These are phyloP conservation scores for Macroramphosus scolopax DNA, from an alignment of 2,797 vertebrate species.

Conservation along the genomic window DNA sequence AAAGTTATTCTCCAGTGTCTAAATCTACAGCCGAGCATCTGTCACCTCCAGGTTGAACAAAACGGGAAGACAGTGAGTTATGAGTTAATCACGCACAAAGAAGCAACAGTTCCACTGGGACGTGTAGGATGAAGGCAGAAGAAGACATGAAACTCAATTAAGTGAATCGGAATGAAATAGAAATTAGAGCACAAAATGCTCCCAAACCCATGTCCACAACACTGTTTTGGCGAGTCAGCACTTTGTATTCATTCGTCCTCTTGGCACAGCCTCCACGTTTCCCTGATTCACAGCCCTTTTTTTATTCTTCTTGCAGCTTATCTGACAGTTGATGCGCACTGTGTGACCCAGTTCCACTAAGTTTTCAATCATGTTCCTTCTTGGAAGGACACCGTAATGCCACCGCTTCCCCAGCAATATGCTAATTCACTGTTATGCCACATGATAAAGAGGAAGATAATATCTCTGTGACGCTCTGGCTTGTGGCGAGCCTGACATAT, in stretches of 20 bases:
- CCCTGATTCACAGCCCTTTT: slow-evolving; percentile 28
- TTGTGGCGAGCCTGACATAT: too few relatives aligned
- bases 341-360: slow-evolving; percentile 54
- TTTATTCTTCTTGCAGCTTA: slow-evolving; percentile 24
- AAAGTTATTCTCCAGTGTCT: too few relatives aligned
- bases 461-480: too few relatives aligned
- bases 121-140: slow-evolving; percentile 15
- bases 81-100: slow-evolving; percentile 25
- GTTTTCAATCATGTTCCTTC: slow-evolving; percentile 37
- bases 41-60: slow-evolving; percentile 17
- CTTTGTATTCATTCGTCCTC: slow-evolving; percentile 32
- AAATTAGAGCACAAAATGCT: slow-evolving; percentile 16
- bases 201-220: slow-evolving; percentile 19
- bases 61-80: slow-evolving; percentile 16
- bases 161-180: slow-evolving; percentile 6
- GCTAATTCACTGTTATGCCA: slow-evolving; percentile 36
- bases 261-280: slow-evolving; percentile 23
- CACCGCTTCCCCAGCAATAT: slow-evolving; percentile 31
- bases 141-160: slow-evolving; percentile 27
- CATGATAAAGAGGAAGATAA: slow-evolving; percentile 49
- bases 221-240: slow-evolving; percentile 27
- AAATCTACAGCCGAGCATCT: too few relatives aligned
- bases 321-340: slow-evolving; percentile 40
- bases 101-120: slow-evolving; percentile 11
- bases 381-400: slow-evolving; percentile 56